Evolutionary conservation across 2,888 invertebrate genomes (phyloP).

Genomic region (Hedya salicella): DNA sequence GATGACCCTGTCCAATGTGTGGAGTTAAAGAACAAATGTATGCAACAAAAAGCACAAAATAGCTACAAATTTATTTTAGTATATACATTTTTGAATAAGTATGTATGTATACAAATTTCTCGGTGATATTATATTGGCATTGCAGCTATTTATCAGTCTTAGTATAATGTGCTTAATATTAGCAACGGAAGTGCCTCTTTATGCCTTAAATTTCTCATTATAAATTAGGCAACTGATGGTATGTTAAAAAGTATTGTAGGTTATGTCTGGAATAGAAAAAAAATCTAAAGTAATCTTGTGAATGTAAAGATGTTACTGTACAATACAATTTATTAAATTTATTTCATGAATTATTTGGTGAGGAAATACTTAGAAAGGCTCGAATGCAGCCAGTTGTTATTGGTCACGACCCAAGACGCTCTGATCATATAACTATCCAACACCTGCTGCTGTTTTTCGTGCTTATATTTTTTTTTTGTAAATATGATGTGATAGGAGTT

Average conservation of each 20-base stretch:
- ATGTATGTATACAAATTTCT: slow-evolving; percentile 44
- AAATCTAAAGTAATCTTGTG: slow-evolving; percentile 19
- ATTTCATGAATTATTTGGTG: no score
- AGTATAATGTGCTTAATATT: slow-evolving; percentile 52
- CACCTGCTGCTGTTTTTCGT: no score
- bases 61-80: slow-evolving; percentile 73
- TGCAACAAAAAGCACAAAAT: slow-evolving; percentile 78
- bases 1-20: slow-evolving; percentile 55
- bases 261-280: slow-evolving; percentile 24
- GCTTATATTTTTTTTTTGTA: no score
- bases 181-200: slow-evolving; percentile 74
- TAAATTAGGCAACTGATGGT: slow-evolving; percentile 49
- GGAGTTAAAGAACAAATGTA: slow-evolving; percentile 67
- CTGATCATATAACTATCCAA: no score
- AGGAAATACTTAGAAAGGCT: no score
- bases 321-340: slow-evolving; percentile 17
- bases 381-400: no score
- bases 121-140: slow-evolving; percentile 38
- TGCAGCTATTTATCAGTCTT: slow-evolving; percentile 37
- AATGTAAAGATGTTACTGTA: slow-evolving; percentile 11
- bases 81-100: slow-evolving; percentile 53
- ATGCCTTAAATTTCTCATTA: slow-evolving; percentile 67
- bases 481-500: no score
- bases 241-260: slow-evolving; percentile 41
- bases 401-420: no score